A percentile compares a stretch with the other conserved stretches of the same genome.
Conservation (phyloP, 1,140 invertebrate species). For the Diuraphis noxia region DNA sequence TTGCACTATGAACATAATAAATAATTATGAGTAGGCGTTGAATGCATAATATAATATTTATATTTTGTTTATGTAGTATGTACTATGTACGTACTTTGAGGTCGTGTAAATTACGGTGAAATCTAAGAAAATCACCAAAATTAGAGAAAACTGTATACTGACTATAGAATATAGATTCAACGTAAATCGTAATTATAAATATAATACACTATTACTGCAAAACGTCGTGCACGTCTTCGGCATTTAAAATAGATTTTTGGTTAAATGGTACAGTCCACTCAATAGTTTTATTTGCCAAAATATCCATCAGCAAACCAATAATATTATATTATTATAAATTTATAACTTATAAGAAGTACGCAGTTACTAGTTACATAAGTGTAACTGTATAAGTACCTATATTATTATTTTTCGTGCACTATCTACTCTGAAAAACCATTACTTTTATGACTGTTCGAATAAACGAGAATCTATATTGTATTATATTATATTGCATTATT, state of each 20-base stretch:
- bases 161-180: background rate
- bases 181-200: background rate
- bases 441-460: background rate
- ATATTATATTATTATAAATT: no score
- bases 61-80: no score
- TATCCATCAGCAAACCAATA: background rate
- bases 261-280: background rate
- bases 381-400: background rate
- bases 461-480: background rate
- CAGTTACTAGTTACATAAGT: background rate
- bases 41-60: background rate
- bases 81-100: background rate
- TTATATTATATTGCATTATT: background rate
- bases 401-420: background rate
- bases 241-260: constrained; percentile 5
- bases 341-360: background rate
- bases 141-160: background rate
- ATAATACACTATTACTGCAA: background rate
- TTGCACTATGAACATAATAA: background rate
- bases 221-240: background rate
- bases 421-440: background rate
- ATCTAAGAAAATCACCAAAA: background rate
- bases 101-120: background rate
- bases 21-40: background rate
- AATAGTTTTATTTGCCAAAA: constrained; percentile 2